These are phyloP conservation scores for Solenodon paradoxus DNA, from an alignment of 2,113 vertebrate genomes.

Conservation along the genomic window DNA sequence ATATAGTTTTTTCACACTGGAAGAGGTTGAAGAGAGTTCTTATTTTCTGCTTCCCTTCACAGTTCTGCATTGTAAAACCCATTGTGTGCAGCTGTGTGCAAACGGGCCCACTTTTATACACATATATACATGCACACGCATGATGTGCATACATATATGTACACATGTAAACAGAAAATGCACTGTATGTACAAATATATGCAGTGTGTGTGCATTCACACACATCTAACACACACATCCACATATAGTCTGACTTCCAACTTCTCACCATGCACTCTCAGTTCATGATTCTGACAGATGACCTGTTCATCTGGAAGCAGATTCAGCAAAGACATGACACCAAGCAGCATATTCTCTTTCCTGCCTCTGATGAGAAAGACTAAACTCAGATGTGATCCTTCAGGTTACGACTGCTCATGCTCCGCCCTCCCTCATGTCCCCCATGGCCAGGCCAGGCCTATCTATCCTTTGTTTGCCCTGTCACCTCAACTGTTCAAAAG, in stretches of 20 bases:
- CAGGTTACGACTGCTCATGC: not conserved
- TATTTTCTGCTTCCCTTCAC: not conserved
- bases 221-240: not conserved
- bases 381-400: not conserved
- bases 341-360: not conserved
- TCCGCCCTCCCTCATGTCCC: no score
- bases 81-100: not conserved
- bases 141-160: not conserved
- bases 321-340: not conserved
- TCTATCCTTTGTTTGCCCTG: not conserved
- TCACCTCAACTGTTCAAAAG: not conserved
- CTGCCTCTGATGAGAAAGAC: not conserved
- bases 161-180: no score
- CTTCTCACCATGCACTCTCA: not conserved
- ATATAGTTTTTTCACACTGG: not conserved
- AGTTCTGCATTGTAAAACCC: not conserved
- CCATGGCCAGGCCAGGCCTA: not conserved
- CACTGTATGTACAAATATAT: not conserved
- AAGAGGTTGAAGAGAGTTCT: not conserved
- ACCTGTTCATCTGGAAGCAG: constrained; percentile 16
- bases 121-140: not conserved
- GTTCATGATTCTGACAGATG: not conserved
- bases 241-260: constrained; percentile 15
- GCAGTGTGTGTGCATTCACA: not conserved
- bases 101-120: not conserved